Base-by-base conservation (phyloP, 2,888 invertebrate genomes). In the Caenorhabditis doughertyi region DNA sequence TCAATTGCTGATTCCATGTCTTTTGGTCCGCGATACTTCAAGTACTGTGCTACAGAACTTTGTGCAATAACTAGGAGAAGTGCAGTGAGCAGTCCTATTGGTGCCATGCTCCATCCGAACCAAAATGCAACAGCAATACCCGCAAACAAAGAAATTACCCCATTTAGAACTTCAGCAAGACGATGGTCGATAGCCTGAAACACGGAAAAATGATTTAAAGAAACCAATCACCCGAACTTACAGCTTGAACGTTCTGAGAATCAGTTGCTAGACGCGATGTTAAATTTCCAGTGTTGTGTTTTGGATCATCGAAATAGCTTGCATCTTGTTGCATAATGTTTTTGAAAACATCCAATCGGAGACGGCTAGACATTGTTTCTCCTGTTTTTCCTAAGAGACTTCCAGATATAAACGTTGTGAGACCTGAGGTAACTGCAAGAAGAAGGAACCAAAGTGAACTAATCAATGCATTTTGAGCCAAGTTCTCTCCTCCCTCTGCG, bases 161-260 rank as follows among this genome's bases (percentile, higher is more conserved):
- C 85, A 39, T 85, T 83, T 8, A 89, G 77, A 3, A 89, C 87
- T 80, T 89, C 89, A 3, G 89, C 86, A 3, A 89, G 83, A 53
- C 89, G 85, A 58, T 89, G 89, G 53, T 89, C 89, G 44, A 89
- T 85, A 1, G 89, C 89, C 84, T 86, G 32, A 68, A 73, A 64
- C 2, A 58, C 9, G 8, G 16, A 21, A 44, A 42, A 39, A n/a
- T 51, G n/a, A n/a, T n/a, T n/a, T n/a, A n/a, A n/a, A n/a, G n/a
- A n/a, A n/a, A n/a, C n/a, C n/a, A n/a, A n/a, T n/a, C n/a, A n/a
- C n/a, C n/a, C n/a, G n/a, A 16, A 35, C 92, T 89, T 81, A 92
- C 93, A 55, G 88, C 89, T 91, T 93, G 92, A 5, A 93, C 91
- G 64, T 93, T 90, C 7, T 93, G 92, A 25, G 93, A 92, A 87